Evolutionary conservation across 2,113 vertebrate genomes (phyloP), one percentile per base, ranked within the genome.

Genomic region (Petrocephalus zakoni): DNA sequence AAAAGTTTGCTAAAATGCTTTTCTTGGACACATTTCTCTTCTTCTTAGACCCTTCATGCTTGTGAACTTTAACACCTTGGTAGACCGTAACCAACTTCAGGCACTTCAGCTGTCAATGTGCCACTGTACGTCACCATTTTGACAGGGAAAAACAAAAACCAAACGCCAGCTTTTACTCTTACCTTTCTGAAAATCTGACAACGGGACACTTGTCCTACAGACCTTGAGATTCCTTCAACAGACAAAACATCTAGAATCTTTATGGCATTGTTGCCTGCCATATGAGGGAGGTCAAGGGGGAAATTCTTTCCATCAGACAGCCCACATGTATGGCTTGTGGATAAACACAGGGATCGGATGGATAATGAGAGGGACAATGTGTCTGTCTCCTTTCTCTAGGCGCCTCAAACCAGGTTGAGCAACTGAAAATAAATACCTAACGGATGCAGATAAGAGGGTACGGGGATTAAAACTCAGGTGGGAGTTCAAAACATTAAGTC

Each of bases 391-490:
- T 55, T 83, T 47, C 34, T 29, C 72, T 34, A 42, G 87, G 87
- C 34, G 22, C 87, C 75, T 29, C 52, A 82, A 88, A 82, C 53
- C 53, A 53, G 47, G 87, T 78, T 37, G 68, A 78, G 68, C 87
- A 53, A 81, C 68, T 72, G 87, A 42, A 83, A 88, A 83, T 46
- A 81, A 88, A 88, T 22, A 87, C 22, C 86, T 49, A 15, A 88
- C 46, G 21, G 25, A 34, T 78, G 42, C 22, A 68, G 86, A 87
- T 68, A 49, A 64, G 87, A 53, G 29, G 25, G 42, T 55, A 21
- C 29, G 49, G 83, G 47, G 83, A 52, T 52, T 85, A 15, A 85
- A 34, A 53, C 47, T 53, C 75, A 81, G 25, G n/a, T 88, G 72
- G 52, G 75, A 34, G 17, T 47, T 29, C 72, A 53, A 52, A 46